Evolutionary conservation across 2,888 invertebrate genomes (phyloP).

Genomic region (Agapostemon virescens): DNA sequence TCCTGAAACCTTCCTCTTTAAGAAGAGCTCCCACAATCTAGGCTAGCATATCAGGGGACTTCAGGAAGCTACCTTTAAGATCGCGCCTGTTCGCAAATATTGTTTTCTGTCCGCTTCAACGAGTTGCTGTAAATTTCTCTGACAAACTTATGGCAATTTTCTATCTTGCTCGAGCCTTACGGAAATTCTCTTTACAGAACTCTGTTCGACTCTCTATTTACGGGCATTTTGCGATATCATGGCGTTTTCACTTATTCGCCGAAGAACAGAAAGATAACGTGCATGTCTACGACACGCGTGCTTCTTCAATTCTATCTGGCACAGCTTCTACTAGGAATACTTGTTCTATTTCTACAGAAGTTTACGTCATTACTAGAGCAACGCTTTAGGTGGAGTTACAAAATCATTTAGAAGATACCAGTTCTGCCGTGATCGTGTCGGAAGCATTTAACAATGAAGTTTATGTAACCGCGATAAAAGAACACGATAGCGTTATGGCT

Average conservation of each 20-base stretch:
- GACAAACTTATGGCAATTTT: conserved; percentile 43
- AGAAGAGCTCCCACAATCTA: too few relatives aligned
- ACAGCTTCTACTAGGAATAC: conserved; percentile 11
- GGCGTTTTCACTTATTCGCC: conserved; percentile 28
- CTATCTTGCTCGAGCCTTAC: background rate
- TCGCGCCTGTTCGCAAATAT: conserved; percentile 11
- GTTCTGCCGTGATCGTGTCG: background rate
- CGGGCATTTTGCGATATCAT: conserved; percentile 19
- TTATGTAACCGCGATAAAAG: too few relatives aligned
- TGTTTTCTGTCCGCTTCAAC: conserved; percentile 16
- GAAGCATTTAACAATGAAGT: background rate
- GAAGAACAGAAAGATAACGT: conserved; percentile 33
- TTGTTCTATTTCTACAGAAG: conserved; percentile 16
- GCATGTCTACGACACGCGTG: conserved; percentile 1
- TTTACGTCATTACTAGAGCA: conserved; percentile 1
- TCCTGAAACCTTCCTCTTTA: too few relatives aligned
- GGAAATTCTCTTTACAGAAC: conserved; percentile 31
- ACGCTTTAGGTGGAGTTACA: background rate
- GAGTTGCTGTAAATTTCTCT: conserved; percentile 27
- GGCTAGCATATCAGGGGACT: too few relatives aligned
- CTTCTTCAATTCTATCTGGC: conserved; percentile 27
- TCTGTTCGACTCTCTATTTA: conserved; percentile 19
- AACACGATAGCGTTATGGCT: background rate
- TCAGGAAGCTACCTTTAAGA: conserved; percentile 3
- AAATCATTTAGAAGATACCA: conserved; percentile 4